These are phyloP conservation scores for Idris sp. DNA, from an alignment of 1,140 invertebrate genomes.

Conservation along the genomic window DNA sequence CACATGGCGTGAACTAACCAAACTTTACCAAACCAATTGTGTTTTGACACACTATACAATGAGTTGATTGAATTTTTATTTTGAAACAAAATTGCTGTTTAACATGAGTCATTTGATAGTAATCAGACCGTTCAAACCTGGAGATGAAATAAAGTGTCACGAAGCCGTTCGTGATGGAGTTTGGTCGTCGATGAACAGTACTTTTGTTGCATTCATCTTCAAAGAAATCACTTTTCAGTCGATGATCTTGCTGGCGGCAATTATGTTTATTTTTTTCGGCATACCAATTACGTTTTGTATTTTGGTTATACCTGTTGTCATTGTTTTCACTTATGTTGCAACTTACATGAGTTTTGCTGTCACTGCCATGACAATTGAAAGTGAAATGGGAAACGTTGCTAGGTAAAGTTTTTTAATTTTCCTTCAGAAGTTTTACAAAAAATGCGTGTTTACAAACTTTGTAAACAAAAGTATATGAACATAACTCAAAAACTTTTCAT, in stretches of 20 bases:
- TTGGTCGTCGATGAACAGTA: constrained; percentile 75
- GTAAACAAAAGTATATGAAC: too few species aligned
- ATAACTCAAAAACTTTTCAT: too few species aligned
- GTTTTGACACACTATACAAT: too few species aligned
- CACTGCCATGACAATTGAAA: constrained; percentile 74
- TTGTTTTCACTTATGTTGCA: constrained; percentile 73
- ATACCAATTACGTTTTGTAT: constrained; percentile 77
- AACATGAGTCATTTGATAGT: constrained; percentile 73
- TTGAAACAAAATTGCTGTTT: too few species aligned
- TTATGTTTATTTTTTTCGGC: constrained; percentile 80
- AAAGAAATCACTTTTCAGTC: constrained; percentile 78
- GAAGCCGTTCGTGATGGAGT: constrained; percentile 75
- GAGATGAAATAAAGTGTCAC: constrained; percentile 75
- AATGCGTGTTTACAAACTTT: too few species aligned
- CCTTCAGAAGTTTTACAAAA: too few species aligned
- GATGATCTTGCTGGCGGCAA: constrained; percentile 77
- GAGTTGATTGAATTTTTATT: too few species aligned
- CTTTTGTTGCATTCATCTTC: constrained; percentile 75
- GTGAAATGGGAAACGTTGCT: constrained; percentile 75
- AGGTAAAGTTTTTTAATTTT: constrained; percentile 61
- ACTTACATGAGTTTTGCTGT: constrained; percentile 74
- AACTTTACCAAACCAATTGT: not conserved
- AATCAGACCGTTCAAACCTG: constrained; percentile 74
- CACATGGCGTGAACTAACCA: constrained; percentile 22
- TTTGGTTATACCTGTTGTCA: constrained; percentile 74